phyloP scores from a whole-genome alignment of 2,797 vertebrate genomes.

The Sebastiscus tertius region DNA sequence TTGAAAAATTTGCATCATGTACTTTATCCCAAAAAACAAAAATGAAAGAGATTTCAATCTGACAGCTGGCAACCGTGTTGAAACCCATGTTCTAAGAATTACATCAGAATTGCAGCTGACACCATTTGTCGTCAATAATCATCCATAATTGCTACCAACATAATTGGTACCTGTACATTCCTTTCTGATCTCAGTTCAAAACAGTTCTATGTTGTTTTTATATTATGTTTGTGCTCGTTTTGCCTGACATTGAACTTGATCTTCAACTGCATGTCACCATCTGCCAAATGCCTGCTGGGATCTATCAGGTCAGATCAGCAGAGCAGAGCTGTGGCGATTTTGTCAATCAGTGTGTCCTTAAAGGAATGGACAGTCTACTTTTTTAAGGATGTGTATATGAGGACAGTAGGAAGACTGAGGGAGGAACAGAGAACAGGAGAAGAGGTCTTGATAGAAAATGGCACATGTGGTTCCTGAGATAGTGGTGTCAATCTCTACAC shows the following conservation, averaged over 20 bases:
- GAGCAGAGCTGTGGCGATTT: conserved; percentile 26
- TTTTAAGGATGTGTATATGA: conserved; percentile 7
- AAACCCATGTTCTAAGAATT: conserved; percentile 2
- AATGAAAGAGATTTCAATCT: conserved; percentile 2
- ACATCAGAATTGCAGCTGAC: conserved; percentile 24
- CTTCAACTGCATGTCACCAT: conserved; percentile 1
- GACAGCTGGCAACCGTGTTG: conserved; percentile 20
- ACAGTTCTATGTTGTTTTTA: neutral
- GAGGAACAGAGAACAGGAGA: neutral
- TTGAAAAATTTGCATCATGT: neutral
- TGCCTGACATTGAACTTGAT: conserved; percentile 14
- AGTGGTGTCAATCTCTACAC: conserved; percentile 2
- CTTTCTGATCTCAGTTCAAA: conserved; percentile 7
- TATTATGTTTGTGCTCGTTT: neutral
- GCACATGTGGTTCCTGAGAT: conserved; percentile 18
- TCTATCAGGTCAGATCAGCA: conserved; percentile 28
- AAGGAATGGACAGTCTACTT: conserved; percentile 9
- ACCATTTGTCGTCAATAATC: conserved; percentile 10
- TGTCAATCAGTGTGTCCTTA: conserved; percentile 35
- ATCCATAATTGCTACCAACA: neutral
- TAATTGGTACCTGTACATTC: conserved; percentile 10
- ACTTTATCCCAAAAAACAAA: neutral
- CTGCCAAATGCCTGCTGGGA: conserved; percentile 30
- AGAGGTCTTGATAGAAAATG: conserved; percentile 28
- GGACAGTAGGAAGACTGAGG: neutral